Conservation (phyloP, 1,140 invertebrate genomes). For the Eubasilissa regina region DNA sequence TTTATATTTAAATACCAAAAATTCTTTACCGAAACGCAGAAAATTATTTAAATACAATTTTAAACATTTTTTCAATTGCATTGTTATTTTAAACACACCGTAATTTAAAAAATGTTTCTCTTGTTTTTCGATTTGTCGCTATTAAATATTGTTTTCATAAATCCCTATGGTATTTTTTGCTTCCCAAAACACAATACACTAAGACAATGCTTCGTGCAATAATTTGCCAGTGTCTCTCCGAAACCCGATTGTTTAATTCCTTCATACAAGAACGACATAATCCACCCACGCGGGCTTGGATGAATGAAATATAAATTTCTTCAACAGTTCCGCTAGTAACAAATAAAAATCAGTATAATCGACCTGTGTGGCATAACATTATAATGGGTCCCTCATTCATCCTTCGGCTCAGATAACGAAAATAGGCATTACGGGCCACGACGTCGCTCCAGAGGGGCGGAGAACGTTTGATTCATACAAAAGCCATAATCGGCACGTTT, state of each 20-base stretch:
- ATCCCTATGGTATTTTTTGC: constrained; percentile 2
- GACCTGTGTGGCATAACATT: constrained; percentile 42
- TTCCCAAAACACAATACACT: neutral
- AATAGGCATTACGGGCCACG: constrained; percentile 21
- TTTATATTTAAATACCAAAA: constrained; percentile 4
- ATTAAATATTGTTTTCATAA: no score
- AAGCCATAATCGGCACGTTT: neutral
- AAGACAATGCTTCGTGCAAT: neutral
- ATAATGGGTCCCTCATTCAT: constrained; percentile 34
- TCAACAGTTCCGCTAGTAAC: constrained; percentile 31
- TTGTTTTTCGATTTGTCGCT: no score
- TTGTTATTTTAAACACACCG: no score
- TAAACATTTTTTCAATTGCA: no score
- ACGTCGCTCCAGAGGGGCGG: constrained; percentile 17
- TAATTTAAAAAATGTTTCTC: no score
- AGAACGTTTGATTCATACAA: constrained; percentile 11
- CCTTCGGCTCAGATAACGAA: constrained; percentile 11
- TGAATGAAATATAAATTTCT: constrained; percentile 32
- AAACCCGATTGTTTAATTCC: constrained; percentile 22
- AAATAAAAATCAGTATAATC: constrained; percentile 34
- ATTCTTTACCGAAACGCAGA: no score
- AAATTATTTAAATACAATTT: no score
- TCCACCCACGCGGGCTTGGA: constrained; percentile 34
- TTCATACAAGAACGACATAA: constrained; percentile 2
- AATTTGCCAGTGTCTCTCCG: constrained; percentile 4